phyloP scores from a whole-genome alignment of 1,140 invertebrate genomes.

The Akabosia matsudoensis region DNA sequence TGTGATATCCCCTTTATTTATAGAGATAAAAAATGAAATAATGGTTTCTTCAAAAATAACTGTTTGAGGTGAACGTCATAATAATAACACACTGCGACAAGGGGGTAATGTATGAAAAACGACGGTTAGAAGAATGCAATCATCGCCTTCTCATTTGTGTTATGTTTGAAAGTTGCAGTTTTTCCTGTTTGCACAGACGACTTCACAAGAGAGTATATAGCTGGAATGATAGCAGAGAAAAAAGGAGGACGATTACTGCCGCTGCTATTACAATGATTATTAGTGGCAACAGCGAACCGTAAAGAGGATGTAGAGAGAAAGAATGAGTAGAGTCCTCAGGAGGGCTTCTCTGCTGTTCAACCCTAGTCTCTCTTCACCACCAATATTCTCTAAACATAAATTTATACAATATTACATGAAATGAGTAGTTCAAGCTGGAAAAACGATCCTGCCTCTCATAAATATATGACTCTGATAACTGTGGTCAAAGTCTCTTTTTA shows the following conservation, averaged over 20 bases:
- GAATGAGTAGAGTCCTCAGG: constrained; percentile 37
- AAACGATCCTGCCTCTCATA: constrained; percentile 46
- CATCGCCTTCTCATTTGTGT: constrained; percentile 27
- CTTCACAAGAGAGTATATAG: no score
- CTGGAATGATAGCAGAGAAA: no score
- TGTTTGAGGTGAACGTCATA: neutral
- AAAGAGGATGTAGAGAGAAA: constrained; percentile 10
- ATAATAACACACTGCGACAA: neutral
- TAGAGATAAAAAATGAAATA: no score
- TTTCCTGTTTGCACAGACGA: no score
- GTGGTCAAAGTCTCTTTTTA: constrained; percentile 46
- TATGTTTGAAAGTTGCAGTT: constrained; percentile 22
- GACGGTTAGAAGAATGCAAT: constrained; percentile 7
- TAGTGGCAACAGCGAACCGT: constrained; percentile 28
- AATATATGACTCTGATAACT: constrained; percentile 47
- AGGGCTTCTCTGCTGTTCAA: constrained; percentile 1
- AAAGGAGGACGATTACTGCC: neutral
- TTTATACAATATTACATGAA: constrained; percentile 46
- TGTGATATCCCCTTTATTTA: no score
- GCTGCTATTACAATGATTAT: constrained; percentile 36
- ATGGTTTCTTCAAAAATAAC: no score
- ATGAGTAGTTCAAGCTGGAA: constrained; percentile 43
- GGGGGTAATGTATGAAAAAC: neutral
- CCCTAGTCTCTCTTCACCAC: constrained; percentile 32
- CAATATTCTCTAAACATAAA: constrained; percentile 45